A percentile compares a stretch with the other conserved stretches of the same genome.
Evolutionary conservation across 2,888 invertebrate genomes (phyloP).

Genomic region (Eupithecia insigniata): DNA sequence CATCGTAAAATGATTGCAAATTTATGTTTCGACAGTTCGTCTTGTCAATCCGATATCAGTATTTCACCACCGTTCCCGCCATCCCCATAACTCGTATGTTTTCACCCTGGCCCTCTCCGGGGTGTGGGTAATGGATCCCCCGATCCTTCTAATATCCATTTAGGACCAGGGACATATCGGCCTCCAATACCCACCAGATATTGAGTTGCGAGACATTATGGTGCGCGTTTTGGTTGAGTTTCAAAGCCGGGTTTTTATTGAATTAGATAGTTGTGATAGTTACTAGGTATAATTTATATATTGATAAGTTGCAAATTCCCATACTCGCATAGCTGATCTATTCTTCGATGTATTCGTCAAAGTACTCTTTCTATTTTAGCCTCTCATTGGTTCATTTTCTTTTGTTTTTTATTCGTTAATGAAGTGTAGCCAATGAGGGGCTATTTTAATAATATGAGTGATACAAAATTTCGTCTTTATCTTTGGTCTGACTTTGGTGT

Average conservation of each 20-base stretch:
- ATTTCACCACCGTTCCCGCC: background rate
- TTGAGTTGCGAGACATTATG: constrained; percentile 15
- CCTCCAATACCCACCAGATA: constrained; percentile 20
- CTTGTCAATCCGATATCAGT: background rate
- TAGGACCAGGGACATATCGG: constrained; percentile 58
- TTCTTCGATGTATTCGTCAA: background rate
- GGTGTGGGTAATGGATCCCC: constrained; percentile 68
- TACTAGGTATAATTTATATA: background rate
- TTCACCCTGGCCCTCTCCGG: constrained; percentile 40
- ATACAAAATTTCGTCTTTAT: background rate
- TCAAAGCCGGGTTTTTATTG: background rate
- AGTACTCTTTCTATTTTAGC: too few species aligned
- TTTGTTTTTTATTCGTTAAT: too few species aligned
- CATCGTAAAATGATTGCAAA: background rate
- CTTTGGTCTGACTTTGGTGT: background rate
- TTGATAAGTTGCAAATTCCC: background rate
- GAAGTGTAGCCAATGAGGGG: too few species aligned
- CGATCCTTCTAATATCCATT: constrained; percentile 68
- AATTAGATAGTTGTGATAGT: background rate
- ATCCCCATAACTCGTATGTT: constrained; percentile 43
- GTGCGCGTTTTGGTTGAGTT: background rate
- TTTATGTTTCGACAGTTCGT: background rate
- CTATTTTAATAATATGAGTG: too few species aligned
- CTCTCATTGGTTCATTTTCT: too few species aligned
- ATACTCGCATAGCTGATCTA: background rate